Evolutionary conservation across 2,888 invertebrate species (phyloP), one percentile per base, ranked within the genome.

Genomic region (Eupsilia transversa): DNA sequence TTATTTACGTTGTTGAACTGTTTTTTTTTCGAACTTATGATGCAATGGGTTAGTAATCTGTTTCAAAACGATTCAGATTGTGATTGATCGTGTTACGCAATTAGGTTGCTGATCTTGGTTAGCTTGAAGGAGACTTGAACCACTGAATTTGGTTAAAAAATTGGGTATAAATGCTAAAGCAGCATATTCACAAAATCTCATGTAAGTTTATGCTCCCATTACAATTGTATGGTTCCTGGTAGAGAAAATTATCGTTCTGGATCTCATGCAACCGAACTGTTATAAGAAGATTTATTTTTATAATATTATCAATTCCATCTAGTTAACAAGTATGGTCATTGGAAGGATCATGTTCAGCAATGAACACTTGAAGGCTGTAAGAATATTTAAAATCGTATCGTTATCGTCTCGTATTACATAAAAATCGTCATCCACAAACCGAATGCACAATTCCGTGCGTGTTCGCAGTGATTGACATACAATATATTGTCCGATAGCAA

Each of bases 401-500:
- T 77, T 38, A 65, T 43, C 80, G 78, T 77, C 38, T 57, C 80
- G 82, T 65, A n/a, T 43, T 20, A 3, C 38, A 43, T 82, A 82
- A 80, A 77, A 14, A 6, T 12, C 23, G 52, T 57, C 60, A 14
- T 56, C 59, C 56, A 72, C 79, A 54, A 60, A 52, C 61, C 63
- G 66, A 79, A 67, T 79, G 79, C 79, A 80, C 89, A 92, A 90
- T 92, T 93, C 91, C 92, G 91, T 91, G 91, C 92, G 91, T 91
- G 91, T 88, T 85, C 88, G 81, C 84, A 82, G 88, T 94, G 94
- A 95, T 94, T 94, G 95, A 92, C 95, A 92, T 90, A 93, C 94
- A 95, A 95, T 95, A 93, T 92, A 94, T 93, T 93, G 93, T 94
- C 88, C 91, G 88, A 91, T 93, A 91, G 90, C 89, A 91, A 94